These are phyloP conservation scores for Zosterops lateralis DNA, from an alignment of 2,113 vertebrate species.

Conservation along the genomic window DNA sequence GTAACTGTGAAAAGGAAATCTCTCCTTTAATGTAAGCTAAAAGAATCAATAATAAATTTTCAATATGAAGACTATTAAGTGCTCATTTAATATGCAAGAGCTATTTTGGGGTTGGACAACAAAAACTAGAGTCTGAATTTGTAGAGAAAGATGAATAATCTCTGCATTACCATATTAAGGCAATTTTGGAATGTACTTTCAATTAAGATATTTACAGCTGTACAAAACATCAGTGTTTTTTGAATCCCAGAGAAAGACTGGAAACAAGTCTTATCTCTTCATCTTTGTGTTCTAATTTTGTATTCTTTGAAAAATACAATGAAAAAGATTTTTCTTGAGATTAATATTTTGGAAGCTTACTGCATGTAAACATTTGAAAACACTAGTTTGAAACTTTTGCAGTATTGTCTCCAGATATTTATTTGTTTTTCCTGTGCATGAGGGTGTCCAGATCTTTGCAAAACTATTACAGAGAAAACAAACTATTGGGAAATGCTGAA, in stretches of 20 bases:
- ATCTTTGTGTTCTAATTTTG: slow-evolving; percentile 13
- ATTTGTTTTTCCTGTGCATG: background rate
- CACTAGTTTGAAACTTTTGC: background rate
- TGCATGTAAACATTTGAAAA: background rate
- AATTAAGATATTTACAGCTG: background rate
- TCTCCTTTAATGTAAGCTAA: background rate
- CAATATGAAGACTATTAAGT: background rate
- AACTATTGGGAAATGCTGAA: background rate
- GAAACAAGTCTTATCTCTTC: background rate
- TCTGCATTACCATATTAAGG: background rate
- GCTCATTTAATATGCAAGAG: background rate
- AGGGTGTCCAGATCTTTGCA: background rate
- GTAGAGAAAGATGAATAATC: background rate
- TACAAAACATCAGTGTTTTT: background rate
- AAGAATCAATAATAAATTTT: background rate
- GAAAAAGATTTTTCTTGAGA: background rate
- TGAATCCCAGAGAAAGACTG: background rate
- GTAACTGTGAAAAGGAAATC: background rate
- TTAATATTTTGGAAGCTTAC: background rate
- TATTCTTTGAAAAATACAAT: slow-evolving; percentile 11
- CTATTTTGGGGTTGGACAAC: background rate
- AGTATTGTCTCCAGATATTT: background rate
- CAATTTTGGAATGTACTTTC: background rate
- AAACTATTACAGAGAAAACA: background rate
- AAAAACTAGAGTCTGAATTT: background rate